These are phyloP conservation scores for Synanthedon andrenaeformis DNA, from an alignment of 2,888 invertebrate species.

Conservation along the genomic window DNA sequence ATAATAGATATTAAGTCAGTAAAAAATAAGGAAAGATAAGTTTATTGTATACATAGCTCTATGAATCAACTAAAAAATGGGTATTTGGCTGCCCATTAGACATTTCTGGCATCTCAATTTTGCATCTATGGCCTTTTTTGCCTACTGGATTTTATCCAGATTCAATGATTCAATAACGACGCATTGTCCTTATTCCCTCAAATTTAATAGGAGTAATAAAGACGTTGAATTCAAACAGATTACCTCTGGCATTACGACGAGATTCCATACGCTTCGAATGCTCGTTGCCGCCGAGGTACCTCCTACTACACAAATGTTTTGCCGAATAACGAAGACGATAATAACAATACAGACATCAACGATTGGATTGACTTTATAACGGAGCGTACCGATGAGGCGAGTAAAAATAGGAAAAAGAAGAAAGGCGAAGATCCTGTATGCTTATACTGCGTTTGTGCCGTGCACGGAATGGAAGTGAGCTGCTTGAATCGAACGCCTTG, in stretches of 20 bases:
- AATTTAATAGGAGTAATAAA: too few species aligned
- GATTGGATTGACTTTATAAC: conserved; percentile 32
- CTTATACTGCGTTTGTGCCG: conserved; percentile 42
- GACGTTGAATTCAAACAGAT: conserved; percentile 24
- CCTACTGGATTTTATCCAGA: too few species aligned
- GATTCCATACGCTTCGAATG: conserved; percentile 38
- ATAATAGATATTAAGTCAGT: too few species aligned
- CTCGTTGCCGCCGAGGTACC: conserved; percentile 34
- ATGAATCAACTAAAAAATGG: too few species aligned
- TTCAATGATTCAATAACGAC: too few species aligned
- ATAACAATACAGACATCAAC: conserved; percentile 29
- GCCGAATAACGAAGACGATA: conserved; percentile 25
- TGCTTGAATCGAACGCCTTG: conserved; percentile 34
- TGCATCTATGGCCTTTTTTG: too few species aligned
- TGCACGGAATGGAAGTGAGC: conserved; percentile 17
- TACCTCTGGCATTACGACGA: conserved; percentile 56
- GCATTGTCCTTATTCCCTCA: too few species aligned
- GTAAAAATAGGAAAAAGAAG: neutral
- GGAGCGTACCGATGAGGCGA: neutral
- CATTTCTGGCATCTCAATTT: too few species aligned
- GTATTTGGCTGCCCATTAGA: too few species aligned
- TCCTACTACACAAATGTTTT: conserved; percentile 48
- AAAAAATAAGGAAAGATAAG: too few species aligned
- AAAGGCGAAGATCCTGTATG: conserved; percentile 15
- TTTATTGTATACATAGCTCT: too few species aligned